Conservation (phyloP, 2,113 vertebrate species). For the Bufo bufo region DNA sequence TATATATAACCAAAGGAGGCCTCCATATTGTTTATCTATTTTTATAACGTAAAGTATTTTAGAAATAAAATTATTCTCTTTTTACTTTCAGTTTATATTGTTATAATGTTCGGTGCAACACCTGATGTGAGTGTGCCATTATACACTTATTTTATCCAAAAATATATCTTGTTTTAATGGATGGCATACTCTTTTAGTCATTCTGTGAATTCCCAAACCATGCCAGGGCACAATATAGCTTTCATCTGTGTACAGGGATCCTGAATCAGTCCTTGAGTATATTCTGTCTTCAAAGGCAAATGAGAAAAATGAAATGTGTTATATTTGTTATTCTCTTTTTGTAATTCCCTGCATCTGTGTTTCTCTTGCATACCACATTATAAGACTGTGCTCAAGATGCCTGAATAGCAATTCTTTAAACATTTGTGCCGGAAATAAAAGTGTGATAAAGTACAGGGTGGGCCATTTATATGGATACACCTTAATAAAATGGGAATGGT, state of each 20-base stretch:
- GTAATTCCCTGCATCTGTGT: neutral
- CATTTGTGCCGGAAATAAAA: neutral
- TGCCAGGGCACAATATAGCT: neutral
- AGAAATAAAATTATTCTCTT: no score
- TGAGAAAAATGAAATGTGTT: slow-evolving; percentile 18
- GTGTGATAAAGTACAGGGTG: neutral
- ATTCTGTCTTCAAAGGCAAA: neutral
- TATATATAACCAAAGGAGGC: no score
- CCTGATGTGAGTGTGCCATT: no score
- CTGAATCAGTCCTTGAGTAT: slow-evolving; percentile 18
- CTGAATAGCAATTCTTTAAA: neutral
- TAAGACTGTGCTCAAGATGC: neutral
- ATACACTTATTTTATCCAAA: neutral
- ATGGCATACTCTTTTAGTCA: slow-evolving; percentile 27
- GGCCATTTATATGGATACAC: no score
- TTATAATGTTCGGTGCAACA: no score
- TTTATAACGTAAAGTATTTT: no score
- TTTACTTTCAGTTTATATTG: no score
- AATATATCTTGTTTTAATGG: slow-evolving; percentile 32
- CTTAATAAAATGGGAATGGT: no score
- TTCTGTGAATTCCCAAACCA: slow-evolving; percentile 7
- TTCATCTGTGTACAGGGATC: slow-evolving; percentile 20
- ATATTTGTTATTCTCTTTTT: neutral
- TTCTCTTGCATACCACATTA: neutral
- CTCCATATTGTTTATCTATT: no score